Base-by-base conservation (phyloP, 2,888 invertebrate genomes). In the Rhamphomyia laevipes region DNA sequence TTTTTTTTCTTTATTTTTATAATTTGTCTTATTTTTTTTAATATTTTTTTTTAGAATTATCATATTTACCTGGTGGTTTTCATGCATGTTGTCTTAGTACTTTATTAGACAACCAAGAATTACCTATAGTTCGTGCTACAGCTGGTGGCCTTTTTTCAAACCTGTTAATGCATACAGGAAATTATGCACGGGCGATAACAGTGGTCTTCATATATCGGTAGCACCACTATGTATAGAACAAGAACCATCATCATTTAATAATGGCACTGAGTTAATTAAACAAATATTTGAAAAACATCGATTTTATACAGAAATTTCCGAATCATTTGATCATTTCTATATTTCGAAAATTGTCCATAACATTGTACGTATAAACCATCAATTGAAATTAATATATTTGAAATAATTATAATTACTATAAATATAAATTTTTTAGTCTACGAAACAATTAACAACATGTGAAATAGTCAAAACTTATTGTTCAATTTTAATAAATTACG, bases 11-110 rank as follows among this genome's bases (percentile, higher is more conserved):
- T 3, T 43, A n/a, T 9, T 6, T 18, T 4, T 2, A 43, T 43
- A 15, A 30, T 12, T 17, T 18, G 18, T 18, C 5, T 17, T 37
- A n/a, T n/a, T n/a, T n/a, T n/a, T n/a, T n/a, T n/a, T n/a, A n/a
- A 16, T 52, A 33, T 43, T 63, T 60, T 31, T 30, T 47, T 44
- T 27, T 52, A n/a, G 61, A 61, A 1, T 53, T 68, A 15, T 56
- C 60, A 2, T 65, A 59, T 53, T 51, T 69, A 16, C 69, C 69
- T 0, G 68, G 67, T 0, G 70, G 69, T 0, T 59, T 69, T 52
- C 58, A 63, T 17, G 65, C 66, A 2, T 67, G 68, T 43, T 68
- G 68, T 40, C 45, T 70, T 2, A 63, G 62, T 45, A 68, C 70
- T 0, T 53, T 69, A 9, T 43, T 67, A 5, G 65, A 70, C 52